Base-by-base conservation (phyloP, 2,113 vertebrate species). In the Syngnathus typhle region DNA sequence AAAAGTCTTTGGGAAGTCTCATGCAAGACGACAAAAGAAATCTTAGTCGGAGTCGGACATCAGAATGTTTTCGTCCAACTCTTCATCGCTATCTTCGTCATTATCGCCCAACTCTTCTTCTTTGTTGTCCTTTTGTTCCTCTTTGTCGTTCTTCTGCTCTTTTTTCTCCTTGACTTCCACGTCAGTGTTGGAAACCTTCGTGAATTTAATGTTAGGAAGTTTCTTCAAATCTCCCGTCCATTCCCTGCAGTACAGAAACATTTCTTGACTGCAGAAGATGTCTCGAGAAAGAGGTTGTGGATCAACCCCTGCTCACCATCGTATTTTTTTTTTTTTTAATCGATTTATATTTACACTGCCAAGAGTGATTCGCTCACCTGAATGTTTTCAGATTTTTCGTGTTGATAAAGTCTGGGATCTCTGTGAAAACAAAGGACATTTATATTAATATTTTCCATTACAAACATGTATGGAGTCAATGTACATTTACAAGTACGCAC, bases 401-500 rank as follows among this genome's bases (percentile, higher is more conserved):
- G 69, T 98, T 95, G 75, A 97, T 85, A 79, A 99, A 92, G 73
- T 99, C 96, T 52, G 97, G 96, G 49, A 99, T 98, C 79, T 99
- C 97, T 91, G 72, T 63, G 74, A 41, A 18, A 71, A 68, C 82
- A 75, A 55, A 13, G 49, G 12, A 23, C 58, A 19, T 32, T 60
- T 19, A 41, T 0, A 21, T 13, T 36, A 55, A 55, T 19, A 12
- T 56, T 5, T 18, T 0, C 27, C n/a, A 39, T 1, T 60, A n/a
- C 6, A 1, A 46, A 2, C 9, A 32, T 64, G 62, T 0, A 1
- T 32, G 23, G 27, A 36, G 12, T 7, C 7, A 58, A n/a, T 10
- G 23, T 11, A 23, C 10, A 32, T 7, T 32, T 16, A 27, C 12
- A 16, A 55, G 1, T 21, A 77, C 93, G 1, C 72, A 97, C 96